Conservation (phyloP, 2,797 vertebrate genomes). For the Tokudaia tokunoshimensis region DNA sequence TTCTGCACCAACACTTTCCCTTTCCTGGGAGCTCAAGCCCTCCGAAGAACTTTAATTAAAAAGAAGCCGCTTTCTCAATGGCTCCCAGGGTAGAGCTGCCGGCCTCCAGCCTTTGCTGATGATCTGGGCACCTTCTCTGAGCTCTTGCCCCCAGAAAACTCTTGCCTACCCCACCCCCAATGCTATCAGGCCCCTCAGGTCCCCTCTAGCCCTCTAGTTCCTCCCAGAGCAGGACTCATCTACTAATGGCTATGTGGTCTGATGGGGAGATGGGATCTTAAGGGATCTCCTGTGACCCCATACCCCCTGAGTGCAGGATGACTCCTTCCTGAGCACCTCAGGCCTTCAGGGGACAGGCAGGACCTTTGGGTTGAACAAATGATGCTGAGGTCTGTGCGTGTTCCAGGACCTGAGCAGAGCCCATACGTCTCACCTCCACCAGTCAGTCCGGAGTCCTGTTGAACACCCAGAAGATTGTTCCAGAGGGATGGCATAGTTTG, state of each 20-base stretch:
- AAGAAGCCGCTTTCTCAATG: slow-evolving; percentile 11
- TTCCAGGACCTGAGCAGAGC: neutral
- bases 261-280: neutral
- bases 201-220: neutral
- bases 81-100: neutral
- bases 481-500: neutral
- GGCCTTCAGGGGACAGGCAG: neutral
- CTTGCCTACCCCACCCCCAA: neutral
- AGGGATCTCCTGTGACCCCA: neutral
- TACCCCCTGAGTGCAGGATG: neutral
- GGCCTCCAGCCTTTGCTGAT: neutral
- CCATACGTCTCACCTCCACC: neutral
- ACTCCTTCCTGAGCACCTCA: neutral
- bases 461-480: neutral
- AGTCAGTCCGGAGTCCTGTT: neutral
- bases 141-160: neutral
- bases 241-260: too few species aligned
- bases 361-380: too few species aligned
- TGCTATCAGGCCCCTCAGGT: neutral
- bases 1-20: slow-evolving; percentile 72
- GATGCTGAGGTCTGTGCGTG: neutral
- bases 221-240: neutral
- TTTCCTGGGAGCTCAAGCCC: slow-evolving; percentile 52
- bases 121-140: neutral
- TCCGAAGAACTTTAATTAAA: slow-evolving; percentile 78